Conservation (phyloP, 2,113 vertebrate genomes). For the Seriola dumerili region DNA sequence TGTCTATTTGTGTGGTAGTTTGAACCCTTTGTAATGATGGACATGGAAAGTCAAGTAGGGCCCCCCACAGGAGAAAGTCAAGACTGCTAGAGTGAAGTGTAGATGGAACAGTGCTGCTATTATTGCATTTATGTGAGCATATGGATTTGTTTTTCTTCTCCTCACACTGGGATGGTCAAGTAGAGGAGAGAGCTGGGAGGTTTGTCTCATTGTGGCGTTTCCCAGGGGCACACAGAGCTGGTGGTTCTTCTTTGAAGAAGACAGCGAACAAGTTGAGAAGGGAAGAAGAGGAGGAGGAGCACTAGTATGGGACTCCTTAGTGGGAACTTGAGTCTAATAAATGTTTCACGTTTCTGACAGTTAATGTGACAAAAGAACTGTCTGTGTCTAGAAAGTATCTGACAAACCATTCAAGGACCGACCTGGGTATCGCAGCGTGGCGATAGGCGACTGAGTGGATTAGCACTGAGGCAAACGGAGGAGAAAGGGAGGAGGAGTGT, state of each 20-base stretch:
- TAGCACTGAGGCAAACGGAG: slow-evolving; percentile 9
- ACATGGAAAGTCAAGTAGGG: slow-evolving; percentile 35
- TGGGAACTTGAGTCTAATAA: slow-evolving; percentile 68
- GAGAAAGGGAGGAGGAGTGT: not conserved
- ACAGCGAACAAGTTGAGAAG: slow-evolving; percentile 49
- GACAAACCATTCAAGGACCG: slow-evolving; percentile 52
- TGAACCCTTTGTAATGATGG: slow-evolving; percentile 3
- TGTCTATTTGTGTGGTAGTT: not conserved
- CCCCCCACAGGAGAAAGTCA: slow-evolving; percentile 23
- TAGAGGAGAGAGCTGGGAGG: slow-evolving; percentile 42
- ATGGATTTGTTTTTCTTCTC: not conserved
- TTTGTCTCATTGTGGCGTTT: slow-evolving; percentile 34
- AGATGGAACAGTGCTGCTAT: not conserved
- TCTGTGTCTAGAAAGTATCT: slow-evolving; percentile 65
- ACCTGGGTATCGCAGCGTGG: slow-evolving; percentile 41
- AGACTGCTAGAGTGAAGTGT: not conserved
- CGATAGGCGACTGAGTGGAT: not conserved
- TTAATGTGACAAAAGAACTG: slow-evolving; percentile 71
- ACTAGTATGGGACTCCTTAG: slow-evolving; percentile 62
- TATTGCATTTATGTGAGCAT: not conserved
- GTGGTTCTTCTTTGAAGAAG: slow-evolving; percentile 66
- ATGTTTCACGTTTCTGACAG: slow-evolving; percentile 72
- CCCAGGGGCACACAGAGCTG: slow-evolving; percentile 31
- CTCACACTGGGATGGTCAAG: slow-evolving; percentile 53
- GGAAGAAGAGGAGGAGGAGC: slow-evolving; percentile 60